Conservation (phyloP, 2,888 invertebrate genomes). For the Pachliopta kotzebuea region DNA sequence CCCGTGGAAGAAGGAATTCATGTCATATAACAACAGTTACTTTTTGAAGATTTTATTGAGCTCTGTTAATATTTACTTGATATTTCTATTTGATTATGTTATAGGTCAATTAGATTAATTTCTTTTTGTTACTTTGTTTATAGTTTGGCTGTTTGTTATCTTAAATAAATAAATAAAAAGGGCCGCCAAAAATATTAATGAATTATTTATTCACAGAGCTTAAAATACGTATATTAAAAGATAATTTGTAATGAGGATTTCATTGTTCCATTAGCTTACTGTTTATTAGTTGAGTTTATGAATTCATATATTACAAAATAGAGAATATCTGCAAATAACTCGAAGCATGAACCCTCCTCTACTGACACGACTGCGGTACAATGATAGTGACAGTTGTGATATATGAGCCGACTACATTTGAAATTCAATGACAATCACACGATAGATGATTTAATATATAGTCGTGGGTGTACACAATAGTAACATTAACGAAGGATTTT, state of each 20-base stretch:
- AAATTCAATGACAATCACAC: conserved; percentile 19
- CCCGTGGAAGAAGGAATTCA: too few species aligned
- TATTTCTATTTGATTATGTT: too few species aligned
- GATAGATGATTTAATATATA: conserved; percentile 13
- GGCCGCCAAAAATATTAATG: too few species aligned
- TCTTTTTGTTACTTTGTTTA: too few species aligned
- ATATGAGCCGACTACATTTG: conserved; percentile 19
- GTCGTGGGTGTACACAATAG: not conserved
- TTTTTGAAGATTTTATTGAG: too few species aligned
- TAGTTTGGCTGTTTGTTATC: too few species aligned
- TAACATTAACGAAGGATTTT: not conserved
- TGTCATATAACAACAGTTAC: too few species aligned
- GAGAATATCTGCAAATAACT: conserved; percentile 27
- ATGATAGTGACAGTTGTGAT: conserved; percentile 28
- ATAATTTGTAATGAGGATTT: not conserved
- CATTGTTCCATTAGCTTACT: conserved; percentile 1
- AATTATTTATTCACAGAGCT: too few species aligned
- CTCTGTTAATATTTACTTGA: too few species aligned
- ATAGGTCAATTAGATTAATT: too few species aligned
- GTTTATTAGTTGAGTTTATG: conserved; percentile 8
- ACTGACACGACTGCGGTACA: conserved; percentile 18
- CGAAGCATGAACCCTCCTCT: conserved; percentile 20
- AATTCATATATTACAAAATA: conserved; percentile 18
- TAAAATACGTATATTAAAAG: too few species aligned
- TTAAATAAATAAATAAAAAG: too few species aligned